Evolutionary conservation across 2,113 vertebrate species (phyloP), one percentile per base, ranked within the genome.

Genomic region (Anseranas semipalmata): DNA sequence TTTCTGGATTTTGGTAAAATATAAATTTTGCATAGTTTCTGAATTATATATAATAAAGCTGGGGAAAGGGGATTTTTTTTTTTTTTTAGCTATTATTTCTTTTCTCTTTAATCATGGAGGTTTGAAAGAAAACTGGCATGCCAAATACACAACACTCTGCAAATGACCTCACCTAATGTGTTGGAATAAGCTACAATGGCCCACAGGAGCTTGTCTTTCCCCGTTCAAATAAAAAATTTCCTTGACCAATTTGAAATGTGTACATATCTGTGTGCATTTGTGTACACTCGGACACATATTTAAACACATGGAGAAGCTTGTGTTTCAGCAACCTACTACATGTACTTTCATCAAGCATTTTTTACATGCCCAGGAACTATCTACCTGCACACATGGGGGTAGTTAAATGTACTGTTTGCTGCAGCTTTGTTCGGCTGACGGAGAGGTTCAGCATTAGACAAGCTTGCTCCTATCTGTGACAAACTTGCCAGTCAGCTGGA

Each of bases 51-150:
- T 41, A 71, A 43, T 37, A 67, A 66, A 74, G 66, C 53, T 39
- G 62, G 37, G 82, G 35, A 88, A 66, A 5, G 6, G 3, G 13
- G 3, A 0, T 1, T 17, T 62, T 62, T 22, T 4, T 55, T 3
- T 45, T 14, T 67, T 85, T 53, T 67, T 24, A 66, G 39, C 18
- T 46, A 58, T 19, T 75, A 27, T 72, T 59, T n/a, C 18, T 45
- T 71, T 39, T 24, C 10, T 59, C 33, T 59, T 20, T 52, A 19
- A n/a, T 43, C 19, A 39, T 66, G 59, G 1, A 56, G 11, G 52
- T 73, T 65, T 58, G 11, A 55, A 63, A 72, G 16, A 72, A 70
- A 65, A 41, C 4, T 68, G 22, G 8, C 9, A 12, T 60, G 16
- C 4, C 52, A 4, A 76, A 65, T 39, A 74, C 25, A 8, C 33